Conservation (phyloP, 1,140 invertebrate species). For the Lithobius niger region DNA sequence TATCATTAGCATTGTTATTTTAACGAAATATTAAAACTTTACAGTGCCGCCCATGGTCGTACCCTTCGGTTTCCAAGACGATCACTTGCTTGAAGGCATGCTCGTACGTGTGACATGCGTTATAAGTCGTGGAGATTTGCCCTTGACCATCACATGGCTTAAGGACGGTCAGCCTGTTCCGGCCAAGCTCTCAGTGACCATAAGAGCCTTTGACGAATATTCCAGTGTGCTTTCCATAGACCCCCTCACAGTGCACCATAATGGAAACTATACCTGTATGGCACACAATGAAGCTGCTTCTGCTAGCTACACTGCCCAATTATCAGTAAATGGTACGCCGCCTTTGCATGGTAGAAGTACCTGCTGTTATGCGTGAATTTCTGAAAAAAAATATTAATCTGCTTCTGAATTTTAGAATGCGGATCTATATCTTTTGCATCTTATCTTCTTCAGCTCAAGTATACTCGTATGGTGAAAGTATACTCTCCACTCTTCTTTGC, state of each 20-base stretch:
- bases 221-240: conserved; percentile 38
- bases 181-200: conserved; percentile 20
- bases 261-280: conserved; percentile 27
- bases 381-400: too few species aligned
- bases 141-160: conserved; percentile 44
- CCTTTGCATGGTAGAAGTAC: too few species aligned
- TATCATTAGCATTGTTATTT: conserved; percentile 13
- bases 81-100: conserved; percentile 50
- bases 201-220: conserved; percentile 30
- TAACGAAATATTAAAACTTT: background rate
- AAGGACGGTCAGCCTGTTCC: conserved; percentile 39
- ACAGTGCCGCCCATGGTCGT: conserved; percentile 15
- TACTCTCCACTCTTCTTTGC: too few species aligned
- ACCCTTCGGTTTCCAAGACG: conserved; percentile 37
- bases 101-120: conserved; percentile 55
- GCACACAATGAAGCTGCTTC: conserved; percentile 56
- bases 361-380: too few species aligned
- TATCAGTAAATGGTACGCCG: conserved; percentile 68
- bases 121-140: conserved; percentile 44
- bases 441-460: too few species aligned
- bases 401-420: too few species aligned
- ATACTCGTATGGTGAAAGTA: too few species aligned
- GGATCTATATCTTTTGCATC: too few species aligned
- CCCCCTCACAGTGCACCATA: conserved; percentile 16
- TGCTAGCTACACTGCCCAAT: conserved; percentile 54